Evolutionary conservation across 92 coral and sea anemone species (phyloP), one percentile per base, ranked within the genome.

Genomic region (Plumapathes pennacea): DNA sequence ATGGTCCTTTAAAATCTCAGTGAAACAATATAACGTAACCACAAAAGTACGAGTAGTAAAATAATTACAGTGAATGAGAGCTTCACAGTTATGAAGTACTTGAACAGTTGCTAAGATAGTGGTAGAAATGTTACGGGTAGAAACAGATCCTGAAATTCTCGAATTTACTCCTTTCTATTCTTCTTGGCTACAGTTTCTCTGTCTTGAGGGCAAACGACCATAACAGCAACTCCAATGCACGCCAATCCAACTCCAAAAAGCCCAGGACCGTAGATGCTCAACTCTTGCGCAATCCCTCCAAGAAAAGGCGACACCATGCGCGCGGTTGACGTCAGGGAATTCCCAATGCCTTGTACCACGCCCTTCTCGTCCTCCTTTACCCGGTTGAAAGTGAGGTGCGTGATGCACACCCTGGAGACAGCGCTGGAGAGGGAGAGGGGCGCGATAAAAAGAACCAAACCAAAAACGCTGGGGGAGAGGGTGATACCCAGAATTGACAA

Each of bases 301-400:
- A 94, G 24, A 27, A 86, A 70, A 31, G 99, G 99, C 9, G 99
- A 94, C 50, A 94, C 52, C 99, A 94, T 94, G 41, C 99, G 76
- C 28, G 96, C 96, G 45, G 89, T 67, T 18, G 99, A 84, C 12
- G 82, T 71, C 49, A 88, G 30, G 0, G 99, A 94, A 67, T 81
- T 83, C 5, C 96, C 94, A 14, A 94, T 71, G 14, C 99, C 99
- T 17, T 84, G 73, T 3, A 89, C 42, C 25, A 83, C 89, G 10
- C 99, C 99, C 43, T 81, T 94, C 71, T 94, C 96, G 38, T 88
- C 92, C 29, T 69, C 74, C 8, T 66, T 34, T 4, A 85, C 72
- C 27, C 90, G 69, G 22, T 45, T 85, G 36, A 89, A 73, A 22
- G 89, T 84, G 43, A 94, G 57, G 47, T 89, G 88, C 24, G 85